These are phyloP conservation scores for Tetrao urogallus DNA, from an alignment of 2,113 vertebrate species.

Conservation along the genomic window DNA sequence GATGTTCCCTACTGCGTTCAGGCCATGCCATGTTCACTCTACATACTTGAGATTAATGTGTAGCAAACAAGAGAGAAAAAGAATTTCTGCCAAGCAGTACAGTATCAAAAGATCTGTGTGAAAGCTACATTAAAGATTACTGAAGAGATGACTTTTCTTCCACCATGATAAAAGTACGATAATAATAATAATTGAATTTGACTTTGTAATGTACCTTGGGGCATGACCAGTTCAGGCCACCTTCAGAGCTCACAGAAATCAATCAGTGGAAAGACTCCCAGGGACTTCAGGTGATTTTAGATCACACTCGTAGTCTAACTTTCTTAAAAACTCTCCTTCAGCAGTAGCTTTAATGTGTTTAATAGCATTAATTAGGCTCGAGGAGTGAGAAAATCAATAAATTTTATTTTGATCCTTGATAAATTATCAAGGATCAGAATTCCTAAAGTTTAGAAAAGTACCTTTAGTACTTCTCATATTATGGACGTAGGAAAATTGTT, in stretches of 20 bases:
- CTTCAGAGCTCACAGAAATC: neutral
- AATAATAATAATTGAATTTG: neutral
- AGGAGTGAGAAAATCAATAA: neutral
- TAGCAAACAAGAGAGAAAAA: neutral
- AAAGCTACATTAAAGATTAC: neutral
- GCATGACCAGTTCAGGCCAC: neutral
- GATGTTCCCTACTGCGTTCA: neutral
- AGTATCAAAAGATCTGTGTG: neutral
- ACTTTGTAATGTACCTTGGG: neutral
- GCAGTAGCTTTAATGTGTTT: neutral
- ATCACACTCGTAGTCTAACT: neutral
- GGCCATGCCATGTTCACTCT: neutral
- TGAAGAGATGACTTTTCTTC: neutral
- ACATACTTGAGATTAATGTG: conserved; percentile 5
- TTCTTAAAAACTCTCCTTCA: neutral
- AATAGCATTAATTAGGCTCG: neutral
- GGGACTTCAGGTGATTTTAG: neutral
- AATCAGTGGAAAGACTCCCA: neutral
- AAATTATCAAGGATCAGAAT: neutral
- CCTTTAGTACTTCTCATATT: neutral
- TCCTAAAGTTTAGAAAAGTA: neutral
- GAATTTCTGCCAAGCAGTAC: neutral
- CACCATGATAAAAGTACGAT: neutral
- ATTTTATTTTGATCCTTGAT: neutral
- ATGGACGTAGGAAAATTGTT: neutral